Percentiles rank a stretch among this genome's conserved stretches.
These are phyloP conservation scores for Sarcoramphus papa DNA, from an alignment of 2,797 vertebrate species.

Conservation along the genomic window DNA sequence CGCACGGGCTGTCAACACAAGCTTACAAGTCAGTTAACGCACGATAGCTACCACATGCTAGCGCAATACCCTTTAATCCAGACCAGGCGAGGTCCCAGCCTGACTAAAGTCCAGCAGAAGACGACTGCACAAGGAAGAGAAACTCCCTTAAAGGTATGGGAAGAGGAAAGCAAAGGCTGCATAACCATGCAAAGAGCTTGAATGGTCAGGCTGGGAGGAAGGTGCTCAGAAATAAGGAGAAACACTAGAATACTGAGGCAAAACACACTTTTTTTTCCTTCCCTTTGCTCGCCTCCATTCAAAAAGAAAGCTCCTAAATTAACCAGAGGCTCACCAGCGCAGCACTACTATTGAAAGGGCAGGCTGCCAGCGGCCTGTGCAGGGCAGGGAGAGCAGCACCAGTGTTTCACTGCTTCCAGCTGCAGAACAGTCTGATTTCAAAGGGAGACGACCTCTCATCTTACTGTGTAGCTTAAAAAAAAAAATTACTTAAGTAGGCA, in stretches of 20 bases:
- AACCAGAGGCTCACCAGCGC: neutral
- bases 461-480: neutral
- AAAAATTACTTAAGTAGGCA: neutral
- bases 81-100: neutral
- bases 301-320: neutral
- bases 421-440: neutral
- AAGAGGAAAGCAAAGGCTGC: neutral
- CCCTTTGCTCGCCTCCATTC: neutral
- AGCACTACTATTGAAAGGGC: neutral
- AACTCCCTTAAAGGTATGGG: neutral
- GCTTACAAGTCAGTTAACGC: neutral
- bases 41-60: rapidly evolving
- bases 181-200: neutral
- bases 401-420: neutral
- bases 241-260: rapidly evolving
- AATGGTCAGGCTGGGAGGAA: neutral
- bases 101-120: neutral
- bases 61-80: neutral
- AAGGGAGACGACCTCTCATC: neutral
- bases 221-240: rapidly evolving
- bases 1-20: neutral
- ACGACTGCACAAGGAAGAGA: neutral
- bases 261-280: neutral
- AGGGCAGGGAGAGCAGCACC: neutral
- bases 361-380: neutral